Percentiles rank a stretch among this genome's conserved stretches.
Evolutionary conservation across 2,888 invertebrate genomes (phyloP).

Genomic region (Sesamia inferens): DNA sequence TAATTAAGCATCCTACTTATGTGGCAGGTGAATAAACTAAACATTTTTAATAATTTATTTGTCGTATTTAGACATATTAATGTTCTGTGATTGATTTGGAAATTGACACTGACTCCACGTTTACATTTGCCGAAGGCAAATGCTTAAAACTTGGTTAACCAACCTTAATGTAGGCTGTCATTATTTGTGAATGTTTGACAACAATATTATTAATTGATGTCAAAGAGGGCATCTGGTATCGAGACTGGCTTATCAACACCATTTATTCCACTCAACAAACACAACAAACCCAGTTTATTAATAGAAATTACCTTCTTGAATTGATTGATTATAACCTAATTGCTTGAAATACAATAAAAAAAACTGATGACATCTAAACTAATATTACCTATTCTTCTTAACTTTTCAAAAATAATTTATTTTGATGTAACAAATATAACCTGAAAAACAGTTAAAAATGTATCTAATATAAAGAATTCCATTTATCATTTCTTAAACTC

Average conservation of each 20-base stretch:
- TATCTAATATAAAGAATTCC: background rate
- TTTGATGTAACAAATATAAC: background rate
- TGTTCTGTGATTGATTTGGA: constrained; percentile 3
- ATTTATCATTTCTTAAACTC: background rate
- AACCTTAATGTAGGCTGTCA: background rate
- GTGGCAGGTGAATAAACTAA: constrained; percentile 77
- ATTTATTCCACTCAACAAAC: constrained; percentile 8
- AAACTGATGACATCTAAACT: background rate
- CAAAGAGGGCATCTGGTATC: constrained; percentile 41
- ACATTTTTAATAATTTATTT: constrained; percentile 25
- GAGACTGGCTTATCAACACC: constrained; percentile 36
- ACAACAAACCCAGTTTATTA: background rate
- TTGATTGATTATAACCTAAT: background rate
- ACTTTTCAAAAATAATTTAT: background rate
- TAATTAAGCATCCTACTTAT: constrained; percentile 70
- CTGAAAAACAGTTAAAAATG: background rate
- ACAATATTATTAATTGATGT: constrained; percentile 10
- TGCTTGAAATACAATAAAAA: background rate
- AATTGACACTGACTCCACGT: background rate
- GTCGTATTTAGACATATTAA: constrained; percentile 35
- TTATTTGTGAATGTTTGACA: too few relatives aligned
- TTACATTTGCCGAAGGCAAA: constrained; percentile 32
- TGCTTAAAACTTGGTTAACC: background rate
- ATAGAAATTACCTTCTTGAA: background rate
- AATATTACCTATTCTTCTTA: too few relatives aligned